A percentile compares a stretch with the other conserved stretches of the same genome.
Conservation (phyloP, 35 echinoderm and acorn worm genomes). For the Apostichopus californicus region DNA sequence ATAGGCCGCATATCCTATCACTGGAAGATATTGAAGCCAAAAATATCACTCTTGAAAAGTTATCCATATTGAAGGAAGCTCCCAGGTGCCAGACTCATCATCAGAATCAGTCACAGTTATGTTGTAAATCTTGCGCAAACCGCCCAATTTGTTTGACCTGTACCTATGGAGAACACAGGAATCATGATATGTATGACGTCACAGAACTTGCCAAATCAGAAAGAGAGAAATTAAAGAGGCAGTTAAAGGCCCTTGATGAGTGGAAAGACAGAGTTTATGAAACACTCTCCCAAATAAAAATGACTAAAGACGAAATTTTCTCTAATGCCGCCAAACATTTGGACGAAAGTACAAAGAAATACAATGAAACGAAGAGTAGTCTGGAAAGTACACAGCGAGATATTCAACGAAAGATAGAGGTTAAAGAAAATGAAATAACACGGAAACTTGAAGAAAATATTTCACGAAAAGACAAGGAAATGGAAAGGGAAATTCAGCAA, state of each 20-base stretch:
- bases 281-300: no score
- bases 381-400: no score
- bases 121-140: neutral
- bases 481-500: no score
- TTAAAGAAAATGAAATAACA: no score
- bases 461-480: no score
- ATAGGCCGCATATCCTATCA: neutral
- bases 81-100: neutral
- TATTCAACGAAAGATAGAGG: no score
- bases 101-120: neutral
- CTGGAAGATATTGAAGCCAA: neutral
- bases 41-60: neutral
- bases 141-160: neutral
- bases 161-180: neutral
- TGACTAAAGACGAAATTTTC: no score
- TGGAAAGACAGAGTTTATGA: neutral
- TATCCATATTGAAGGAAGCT: neutral
- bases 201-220: neutral
- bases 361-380: no score
- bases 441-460: no score
- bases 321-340: no score
- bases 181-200: neutral
- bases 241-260: neutral
- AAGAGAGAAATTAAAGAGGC: neutral
- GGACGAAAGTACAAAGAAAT: no score